Conservation (phyloP, 1,140 invertebrate genomes). For the Sinella curviseta region DNA sequence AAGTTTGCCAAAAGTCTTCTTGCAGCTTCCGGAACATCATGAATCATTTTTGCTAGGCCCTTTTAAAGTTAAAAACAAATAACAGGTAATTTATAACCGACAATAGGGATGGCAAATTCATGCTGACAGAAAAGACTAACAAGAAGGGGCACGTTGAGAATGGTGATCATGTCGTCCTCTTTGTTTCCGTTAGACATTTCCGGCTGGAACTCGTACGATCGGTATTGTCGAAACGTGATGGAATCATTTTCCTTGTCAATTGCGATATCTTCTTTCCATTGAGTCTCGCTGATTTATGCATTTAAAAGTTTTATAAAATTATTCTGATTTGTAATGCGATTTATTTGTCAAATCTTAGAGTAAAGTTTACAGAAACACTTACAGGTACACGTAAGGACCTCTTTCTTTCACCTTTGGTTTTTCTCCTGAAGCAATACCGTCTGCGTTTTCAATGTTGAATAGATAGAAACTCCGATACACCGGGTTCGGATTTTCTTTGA, state of each 20-base stretch:
- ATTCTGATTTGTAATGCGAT: constrained; percentile 3
- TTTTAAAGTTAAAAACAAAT: constrained; percentile 12
- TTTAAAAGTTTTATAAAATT: background rate
- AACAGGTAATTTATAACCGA: no score
- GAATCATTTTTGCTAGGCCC: constrained; percentile 35
- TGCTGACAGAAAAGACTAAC: constrained; percentile 29
- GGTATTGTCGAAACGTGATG: constrained; percentile 40
- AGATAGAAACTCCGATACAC: constrained; percentile 58
- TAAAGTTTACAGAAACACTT: constrained; percentile 36
- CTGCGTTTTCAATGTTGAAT: constrained; percentile 58
- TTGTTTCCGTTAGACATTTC: constrained; percentile 39
- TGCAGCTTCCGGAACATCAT: constrained; percentile 2
- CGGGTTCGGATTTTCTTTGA: constrained; percentile 57
- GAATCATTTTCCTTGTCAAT: constrained; percentile 35
- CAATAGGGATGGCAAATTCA: no score
- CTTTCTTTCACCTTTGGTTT: constrained; percentile 57
- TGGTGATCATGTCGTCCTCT: constrained; percentile 41
- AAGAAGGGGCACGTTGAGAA: constrained; percentile 41
- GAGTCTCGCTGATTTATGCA: constrained; percentile 33
- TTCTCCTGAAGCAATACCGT: constrained; percentile 54
- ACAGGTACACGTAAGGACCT: constrained; percentile 61
- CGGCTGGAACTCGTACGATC: constrained; percentile 41
- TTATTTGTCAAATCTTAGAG: background rate
- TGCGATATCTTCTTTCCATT: constrained; percentile 38
- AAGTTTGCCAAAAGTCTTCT: constrained; percentile 12